Conservation (phyloP, 2,888 invertebrate genomes). For the Odontocolon sp. region DNA sequence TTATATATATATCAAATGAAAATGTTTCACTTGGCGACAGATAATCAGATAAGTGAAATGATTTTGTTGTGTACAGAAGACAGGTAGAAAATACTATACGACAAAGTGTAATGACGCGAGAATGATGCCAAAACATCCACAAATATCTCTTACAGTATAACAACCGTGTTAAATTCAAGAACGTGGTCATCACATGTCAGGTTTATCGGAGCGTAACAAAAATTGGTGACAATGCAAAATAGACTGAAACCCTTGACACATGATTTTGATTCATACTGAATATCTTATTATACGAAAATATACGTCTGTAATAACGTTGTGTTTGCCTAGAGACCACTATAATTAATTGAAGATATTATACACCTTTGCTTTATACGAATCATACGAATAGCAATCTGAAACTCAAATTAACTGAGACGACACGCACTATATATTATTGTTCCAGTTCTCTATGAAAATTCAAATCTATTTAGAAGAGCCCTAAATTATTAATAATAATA, state of each 20-base stretch:
- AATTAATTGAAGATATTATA: neutral
- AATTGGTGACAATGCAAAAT: slow-evolving; percentile 52
- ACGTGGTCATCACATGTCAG: slow-evolving; percentile 25
- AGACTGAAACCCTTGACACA: neutral
- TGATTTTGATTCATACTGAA: slow-evolving; percentile 1
- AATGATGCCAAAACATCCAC: slow-evolving; percentile 51
- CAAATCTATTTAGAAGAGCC: neutral
- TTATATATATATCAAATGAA: no score
- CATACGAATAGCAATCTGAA: no score
- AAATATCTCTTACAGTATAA: slow-evolving; percentile 47
- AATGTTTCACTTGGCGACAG: neutral
- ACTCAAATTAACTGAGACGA: no score
- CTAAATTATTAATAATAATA: neutral
- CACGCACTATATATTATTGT: no score
- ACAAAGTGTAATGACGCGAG: slow-evolving; percentile 14
- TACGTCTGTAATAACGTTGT: neutral
- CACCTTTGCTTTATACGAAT: no score
- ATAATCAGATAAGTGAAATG: neutral
- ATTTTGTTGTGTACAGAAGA: neutral
- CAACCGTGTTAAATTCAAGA: slow-evolving; percentile 27
- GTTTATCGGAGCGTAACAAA: slow-evolving; percentile 40
- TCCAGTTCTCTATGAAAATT: no score
- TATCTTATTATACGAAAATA: neutral
- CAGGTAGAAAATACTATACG: slow-evolving; percentile 11
- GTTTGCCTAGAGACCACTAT: neutral